Evolutionary conservation across 1,140 invertebrate species (phyloP).

Genomic region (Papilio aristodemus): DNA sequence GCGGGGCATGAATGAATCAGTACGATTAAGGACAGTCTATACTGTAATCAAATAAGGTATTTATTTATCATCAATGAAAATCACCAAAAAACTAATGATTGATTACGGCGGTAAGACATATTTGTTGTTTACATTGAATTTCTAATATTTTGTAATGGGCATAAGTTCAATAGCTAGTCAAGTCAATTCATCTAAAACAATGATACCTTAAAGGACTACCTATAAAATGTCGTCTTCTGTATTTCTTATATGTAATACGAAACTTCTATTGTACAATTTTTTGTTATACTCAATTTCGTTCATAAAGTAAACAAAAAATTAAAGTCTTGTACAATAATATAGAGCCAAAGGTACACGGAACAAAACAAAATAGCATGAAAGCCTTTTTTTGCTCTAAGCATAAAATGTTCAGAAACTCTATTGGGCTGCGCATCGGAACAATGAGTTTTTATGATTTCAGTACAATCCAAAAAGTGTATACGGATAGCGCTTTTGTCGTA

Average conservation of each 20-base stretch:
- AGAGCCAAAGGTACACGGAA: slow-evolving; percentile 25
- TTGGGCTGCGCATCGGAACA: slow-evolving; percentile 16
- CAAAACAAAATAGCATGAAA: slow-evolving; percentile 27
- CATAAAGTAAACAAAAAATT: slow-evolving; percentile 8
- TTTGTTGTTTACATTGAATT: background rate
- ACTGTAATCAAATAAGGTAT: background rate
- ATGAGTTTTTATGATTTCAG: slow-evolving; percentile 12
- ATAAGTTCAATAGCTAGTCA: background rate
- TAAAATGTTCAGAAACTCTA: slow-evolving; percentile 26
- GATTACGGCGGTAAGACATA: too few species aligned
- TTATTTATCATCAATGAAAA: background rate
- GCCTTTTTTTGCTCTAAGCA: slow-evolving; percentile 30
- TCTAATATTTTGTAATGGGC: background rate
- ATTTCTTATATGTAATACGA: background rate
- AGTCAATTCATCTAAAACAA: slow-evolving; percentile 4
- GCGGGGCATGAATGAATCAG: background rate
- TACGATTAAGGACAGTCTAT: background rate
- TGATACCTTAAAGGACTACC: background rate
- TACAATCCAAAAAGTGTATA: slow-evolving; percentile 19
- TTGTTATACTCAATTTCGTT: slow-evolving; percentile 16
- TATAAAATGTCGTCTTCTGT: background rate
- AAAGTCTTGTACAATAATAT: slow-evolving; percentile 25
- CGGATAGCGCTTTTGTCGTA: slow-evolving; percentile 1
- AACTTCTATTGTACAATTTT: slow-evolving; percentile 2
- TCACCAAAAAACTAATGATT: background rate